Evolutionary conservation across 2,888 invertebrate species (phyloP).

Genomic region (Drosophila fulvimacula): DNA sequence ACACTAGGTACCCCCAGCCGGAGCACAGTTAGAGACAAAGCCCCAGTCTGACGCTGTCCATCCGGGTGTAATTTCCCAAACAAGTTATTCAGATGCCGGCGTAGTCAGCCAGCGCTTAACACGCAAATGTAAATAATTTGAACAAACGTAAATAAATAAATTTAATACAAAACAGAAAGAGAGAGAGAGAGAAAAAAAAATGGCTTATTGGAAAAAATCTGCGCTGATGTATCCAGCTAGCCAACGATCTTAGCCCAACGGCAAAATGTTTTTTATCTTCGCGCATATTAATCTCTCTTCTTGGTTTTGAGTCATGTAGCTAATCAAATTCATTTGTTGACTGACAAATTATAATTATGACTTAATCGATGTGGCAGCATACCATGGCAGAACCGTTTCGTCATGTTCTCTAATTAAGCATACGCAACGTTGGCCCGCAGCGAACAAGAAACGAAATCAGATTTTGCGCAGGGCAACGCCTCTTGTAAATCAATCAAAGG

Average conservation of each 20-base stretch:
- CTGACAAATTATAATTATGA: constrained; percentile 72
- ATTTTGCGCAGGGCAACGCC: constrained; percentile 38
- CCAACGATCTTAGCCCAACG: constrained; percentile 16
- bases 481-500: constrained; percentile 75
- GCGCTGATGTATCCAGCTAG: constrained; percentile 12
- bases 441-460: constrained; percentile 10
- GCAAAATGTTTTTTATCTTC: constrained; percentile 53
- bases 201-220: constrained; percentile 6
- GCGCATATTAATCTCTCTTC: constrained; percentile 40
- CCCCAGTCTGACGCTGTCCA: constrained; percentile 47
- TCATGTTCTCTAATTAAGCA: constrained; percentile 61
- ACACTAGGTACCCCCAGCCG: constrained; percentile 17
- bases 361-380: constrained; percentile 58
- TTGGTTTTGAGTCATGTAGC: constrained; percentile 27
- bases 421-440: constrained; percentile 60
- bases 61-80: constrained; percentile 80
- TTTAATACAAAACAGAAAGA: constrained; percentile 3
- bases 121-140: constrained; percentile 74
- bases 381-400: constrained; percentile 24
- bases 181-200: background rate
- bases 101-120: constrained; percentile 34
- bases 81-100: constrained; percentile 67
- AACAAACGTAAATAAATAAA: constrained; percentile 54
- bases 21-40: background rate
- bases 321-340: constrained; percentile 61